These are phyloP conservation scores for Erebia epiphron DNA, from an alignment of 2,888 invertebrate species.

Conservation along the genomic window DNA sequence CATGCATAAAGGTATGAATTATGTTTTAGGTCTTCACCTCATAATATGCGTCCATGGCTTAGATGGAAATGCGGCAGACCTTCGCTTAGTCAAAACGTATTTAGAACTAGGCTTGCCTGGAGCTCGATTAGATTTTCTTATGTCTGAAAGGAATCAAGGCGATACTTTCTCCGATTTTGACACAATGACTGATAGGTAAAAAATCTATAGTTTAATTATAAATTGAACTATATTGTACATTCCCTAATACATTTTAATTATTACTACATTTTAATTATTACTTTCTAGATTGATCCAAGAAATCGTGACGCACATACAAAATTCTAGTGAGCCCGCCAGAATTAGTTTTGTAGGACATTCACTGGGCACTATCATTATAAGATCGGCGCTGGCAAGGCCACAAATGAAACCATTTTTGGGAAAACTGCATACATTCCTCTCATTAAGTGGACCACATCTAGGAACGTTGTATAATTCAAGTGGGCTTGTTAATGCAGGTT, in stretches of 20 bases:
- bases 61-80: slow-evolving; percentile 97
- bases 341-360: slow-evolving; percentile 99
- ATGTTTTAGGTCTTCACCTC: slow-evolving; percentile 87
- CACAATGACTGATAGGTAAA: slow-evolving; percentile 94
- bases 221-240: not conserved
- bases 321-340: slow-evolving; percentile 89
- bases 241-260: not conserved
- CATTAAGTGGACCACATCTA: slow-evolving; percentile 97
- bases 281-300: slow-evolving; percentile 91
- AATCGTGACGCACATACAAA: slow-evolving; percentile 92
- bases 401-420: slow-evolving; percentile 93
- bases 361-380: slow-evolving; percentile 96
- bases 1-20: not conserved
- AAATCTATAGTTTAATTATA: not conserved
- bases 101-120: slow-evolving; percentile 96
- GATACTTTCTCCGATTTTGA: slow-evolving; percentile 99
- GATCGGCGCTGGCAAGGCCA: slow-evolving; percentile 94
- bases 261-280: not conserved
- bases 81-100: slow-evolving; percentile 96
- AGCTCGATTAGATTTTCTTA: slow-evolving; percentile 95
- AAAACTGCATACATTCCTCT: slow-evolving; percentile 96
- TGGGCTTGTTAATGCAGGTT: slow-evolving; percentile 98
- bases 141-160: slow-evolving; percentile 98
- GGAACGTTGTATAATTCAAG: slow-evolving; percentile 98
- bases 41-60: slow-evolving; percentile 98